Evolutionary conservation across 23 tunicate species (phyloP), one percentile per base, ranked within the genome.

Genomic region (Halocynthia roretzi): DNA sequence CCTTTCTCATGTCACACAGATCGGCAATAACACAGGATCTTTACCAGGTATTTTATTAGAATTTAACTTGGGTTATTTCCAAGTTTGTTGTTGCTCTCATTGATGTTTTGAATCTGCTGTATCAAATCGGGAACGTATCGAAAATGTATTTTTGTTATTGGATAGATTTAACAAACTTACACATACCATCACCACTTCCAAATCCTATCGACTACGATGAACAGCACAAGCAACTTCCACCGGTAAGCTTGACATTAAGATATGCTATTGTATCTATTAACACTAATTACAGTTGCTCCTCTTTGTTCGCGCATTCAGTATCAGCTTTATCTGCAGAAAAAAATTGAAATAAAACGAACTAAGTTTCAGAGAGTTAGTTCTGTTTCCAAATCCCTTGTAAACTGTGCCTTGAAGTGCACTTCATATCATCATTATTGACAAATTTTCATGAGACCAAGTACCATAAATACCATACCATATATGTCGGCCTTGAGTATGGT

Each of bases 21-120:
- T 85, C 40, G 86, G 87, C 58, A 86, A 83, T 73, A 92, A 92
- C 75, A 92, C 98, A 58, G 98, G 92, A 53, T 92, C 98, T 8
- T 78, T 92, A 61, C 98, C 98, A 79, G 88, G 97, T 88, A 10
- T 40, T 15, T 67, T 48, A 10, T 4, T 19, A 18, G 17, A 18
- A 15, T 60, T 18, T 18, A 18, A 1, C 17, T 15, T 60, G 64
- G 64, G 4, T 15, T 60, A 15, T 18, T 15, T 60, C n/a, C 1
- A 2, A 15, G 17, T 60, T 18, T 60, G 64, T 18, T 15, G 17
- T 1, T 60, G 17, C 64, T 60, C 64, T 15, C 4, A 60, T 60
- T 60, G 64, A 60, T 60, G 17, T 60, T 15, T 60, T 60, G 64
- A 60, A 15, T 60, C 4, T 60, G n/a, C 17, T 60, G 17, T 18